Evolutionary conservation across 1,140 invertebrate genomes (phyloP).

Genomic region (Cryptotermes secundus): DNA sequence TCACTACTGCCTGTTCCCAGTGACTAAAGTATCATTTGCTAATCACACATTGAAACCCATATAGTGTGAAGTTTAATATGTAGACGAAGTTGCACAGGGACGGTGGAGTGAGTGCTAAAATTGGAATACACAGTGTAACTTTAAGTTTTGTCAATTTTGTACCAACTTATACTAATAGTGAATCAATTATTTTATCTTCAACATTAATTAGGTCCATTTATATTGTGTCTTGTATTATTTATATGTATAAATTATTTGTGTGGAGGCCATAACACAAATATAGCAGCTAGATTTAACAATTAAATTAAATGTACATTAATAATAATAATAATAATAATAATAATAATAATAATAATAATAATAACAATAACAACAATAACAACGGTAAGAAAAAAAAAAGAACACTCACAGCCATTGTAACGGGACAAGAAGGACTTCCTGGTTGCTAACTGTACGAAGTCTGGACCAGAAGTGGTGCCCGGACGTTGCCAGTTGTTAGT

Average conservation of each 20-base stretch:
- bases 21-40: too few relatives aligned
- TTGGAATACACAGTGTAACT: too few relatives aligned
- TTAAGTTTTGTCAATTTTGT: too few relatives aligned
- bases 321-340: background rate
- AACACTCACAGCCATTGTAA: background rate
- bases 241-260: background rate
- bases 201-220: too few relatives aligned
- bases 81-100: too few relatives aligned
- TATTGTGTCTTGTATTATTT: background rate
- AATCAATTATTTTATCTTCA: too few relatives aligned
- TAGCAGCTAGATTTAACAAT: background rate
- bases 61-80: too few relatives aligned
- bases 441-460: slow-evolving; percentile 66
- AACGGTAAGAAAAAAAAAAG: background rate
- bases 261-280: background rate
- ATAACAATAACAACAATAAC: background rate
- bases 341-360: background rate
- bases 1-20: too few relatives aligned
- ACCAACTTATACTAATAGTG: too few relatives aligned
- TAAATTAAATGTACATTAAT: background rate
- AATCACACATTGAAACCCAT: too few relatives aligned
- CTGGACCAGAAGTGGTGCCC: slow-evolving; percentile 72
- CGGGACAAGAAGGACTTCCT: slow-evolving; percentile 38
- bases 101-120: too few relatives aligned
- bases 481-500: slow-evolving; percentile 59